phyloP scores from a whole-genome alignment of 2,888 invertebrate genomes.

The Seira musarum region DNA sequence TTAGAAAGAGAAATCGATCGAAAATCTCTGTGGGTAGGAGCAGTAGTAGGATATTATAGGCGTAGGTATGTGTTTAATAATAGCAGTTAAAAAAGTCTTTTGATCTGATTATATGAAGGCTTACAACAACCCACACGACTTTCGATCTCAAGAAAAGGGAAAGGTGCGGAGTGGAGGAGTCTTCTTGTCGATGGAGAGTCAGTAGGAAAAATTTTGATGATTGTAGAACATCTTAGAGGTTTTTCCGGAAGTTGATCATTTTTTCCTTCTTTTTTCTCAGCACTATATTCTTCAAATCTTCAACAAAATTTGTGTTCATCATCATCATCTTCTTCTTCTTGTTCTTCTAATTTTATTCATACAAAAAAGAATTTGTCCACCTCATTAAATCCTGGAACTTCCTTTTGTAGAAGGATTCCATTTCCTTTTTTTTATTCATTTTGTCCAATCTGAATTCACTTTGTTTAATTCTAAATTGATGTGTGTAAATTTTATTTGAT shows the following conservation, averaged over 20 bases:
- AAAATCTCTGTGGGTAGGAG: background rate
- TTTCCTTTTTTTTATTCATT: too few relatives aligned
- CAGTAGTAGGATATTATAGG: background rate
- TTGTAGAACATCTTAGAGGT: background rate
- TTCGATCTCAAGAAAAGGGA: background rate
- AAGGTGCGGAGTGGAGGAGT: constrained; percentile 9
- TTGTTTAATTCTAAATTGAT: constrained; percentile 19
- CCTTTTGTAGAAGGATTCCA: too few relatives aligned
- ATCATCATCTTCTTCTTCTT: too few relatives aligned
- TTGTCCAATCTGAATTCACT: too few relatives aligned
- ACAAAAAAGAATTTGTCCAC: too few relatives aligned
- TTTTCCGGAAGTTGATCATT: background rate
- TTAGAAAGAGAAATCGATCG: constrained; percentile 37
- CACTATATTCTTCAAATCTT: background rate
- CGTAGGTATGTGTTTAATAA: background rate
- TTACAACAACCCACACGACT: background rate
- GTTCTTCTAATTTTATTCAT: too few relatives aligned
- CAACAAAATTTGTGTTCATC: background rate
- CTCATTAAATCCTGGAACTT: too few relatives aligned
- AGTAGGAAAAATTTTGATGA: constrained; percentile 8
- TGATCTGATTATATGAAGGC: background rate
- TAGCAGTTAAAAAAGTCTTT: background rate
- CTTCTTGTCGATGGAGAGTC: background rate
- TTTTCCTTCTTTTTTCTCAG: background rate
- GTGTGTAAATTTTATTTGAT: constrained; percentile 11